Conservation (phyloP, 2,113 vertebrate genomes). For the Pyxicephalus adspersus region DNA sequence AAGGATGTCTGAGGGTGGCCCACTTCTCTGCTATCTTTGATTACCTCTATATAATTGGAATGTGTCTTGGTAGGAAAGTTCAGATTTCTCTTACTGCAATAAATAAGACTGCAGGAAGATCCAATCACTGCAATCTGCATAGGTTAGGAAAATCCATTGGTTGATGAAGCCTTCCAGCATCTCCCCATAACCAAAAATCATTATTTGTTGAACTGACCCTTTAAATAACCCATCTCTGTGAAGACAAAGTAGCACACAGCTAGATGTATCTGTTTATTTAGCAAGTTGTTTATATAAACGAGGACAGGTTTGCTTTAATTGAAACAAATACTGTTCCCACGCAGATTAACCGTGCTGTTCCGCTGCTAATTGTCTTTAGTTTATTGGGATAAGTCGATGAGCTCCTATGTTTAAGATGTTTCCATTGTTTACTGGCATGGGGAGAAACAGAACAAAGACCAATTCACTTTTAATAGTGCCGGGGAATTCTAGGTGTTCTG, state of each 20-base stretch:
- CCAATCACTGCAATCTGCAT: too few species aligned
- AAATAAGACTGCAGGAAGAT: too few species aligned
- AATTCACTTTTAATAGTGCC: neutral
- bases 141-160: too few species aligned
- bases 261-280: constrained; percentile 30
- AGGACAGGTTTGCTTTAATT: constrained; percentile 49
- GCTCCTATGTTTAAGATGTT: constrained; percentile 49
- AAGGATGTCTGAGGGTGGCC: too few species aligned
- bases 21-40: too few species aligned
- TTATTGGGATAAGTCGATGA: constrained; percentile 55
- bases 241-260: neutral
- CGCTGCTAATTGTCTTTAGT: constrained; percentile 47
- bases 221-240: neutral
- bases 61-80: too few species aligned
- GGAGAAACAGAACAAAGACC: constrained; percentile 14
- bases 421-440: constrained; percentile 39
- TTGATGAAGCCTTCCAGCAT: too few species aligned
- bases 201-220: neutral
- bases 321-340: constrained; percentile 47
- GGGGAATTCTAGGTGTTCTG: neutral
- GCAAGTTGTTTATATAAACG: constrained; percentile 49
- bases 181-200: neutral
- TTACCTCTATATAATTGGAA: too few species aligned
- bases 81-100: too few species aligned
- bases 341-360: constrained; percentile 48